Evolutionary conservation across 2,888 invertebrate genomes (phyloP), one percentile per base, ranked within the genome.

Genomic region (Atrina japonica): DNA sequence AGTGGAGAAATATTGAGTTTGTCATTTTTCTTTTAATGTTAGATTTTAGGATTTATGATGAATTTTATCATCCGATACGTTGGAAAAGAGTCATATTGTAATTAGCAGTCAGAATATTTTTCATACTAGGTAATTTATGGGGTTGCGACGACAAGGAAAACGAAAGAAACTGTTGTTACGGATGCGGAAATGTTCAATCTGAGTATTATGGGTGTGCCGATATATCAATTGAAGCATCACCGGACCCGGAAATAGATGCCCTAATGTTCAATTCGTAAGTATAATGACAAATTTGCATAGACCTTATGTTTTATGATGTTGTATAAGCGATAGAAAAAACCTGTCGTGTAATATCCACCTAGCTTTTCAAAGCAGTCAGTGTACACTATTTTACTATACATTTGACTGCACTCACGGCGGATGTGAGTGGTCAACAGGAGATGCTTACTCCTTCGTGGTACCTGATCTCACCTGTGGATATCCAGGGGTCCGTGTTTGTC

Each of bases 151-250:
- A 29, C 16, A 56, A 41, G 35, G 53, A 58, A 2, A 56, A 67
- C 18, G 21, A 6, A 23, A 29, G 35, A 21, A 18, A 23, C 16
- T 82, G 81, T 41, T 82, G 81, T 55, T 68, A 75, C 35, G 81
- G 81, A 5, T 82, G 81, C 53, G 81, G 81, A 14, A 63, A 67
- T n/a, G 58, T 50, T 1, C 80, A 82, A 43, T 78, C 80, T 69
- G 78, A 82, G 43, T 69, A 66, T 40, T 69, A 69, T n/a, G 61
- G 66, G 16, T 73, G 73, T 45, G 50, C 68, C 11, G 73, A 73
- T 25, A 41, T 73, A 14, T 14, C 50, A 23, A 66, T 70, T 27
- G 11, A 9, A 7, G 43, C 29, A 18, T 35, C 60, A 35, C 0
- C 16, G n/a, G 49, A 52, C 3, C n/a, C 21, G 23, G 23, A 35